phyloP scores from a whole-genome alignment of 2,888 invertebrate genomes.

The Standfussiana lucernea region DNA sequence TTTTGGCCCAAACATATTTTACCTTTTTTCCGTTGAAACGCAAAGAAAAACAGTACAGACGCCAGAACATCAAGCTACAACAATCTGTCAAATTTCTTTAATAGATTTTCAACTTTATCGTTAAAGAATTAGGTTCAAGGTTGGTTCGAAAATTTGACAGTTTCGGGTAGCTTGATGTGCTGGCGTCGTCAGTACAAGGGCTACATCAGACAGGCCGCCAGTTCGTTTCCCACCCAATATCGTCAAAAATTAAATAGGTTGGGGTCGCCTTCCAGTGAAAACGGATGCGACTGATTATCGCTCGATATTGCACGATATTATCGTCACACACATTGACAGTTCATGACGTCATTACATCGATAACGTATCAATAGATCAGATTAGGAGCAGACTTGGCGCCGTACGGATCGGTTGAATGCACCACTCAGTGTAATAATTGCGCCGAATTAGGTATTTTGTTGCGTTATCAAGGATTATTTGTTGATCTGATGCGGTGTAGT shows the following conservation, averaged over 20 bases:
- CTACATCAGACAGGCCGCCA: background rate
- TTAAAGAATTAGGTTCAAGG: no score
- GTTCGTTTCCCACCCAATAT: background rate
- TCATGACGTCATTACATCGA: slow-evolving; percentile 79
- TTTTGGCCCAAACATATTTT: background rate
- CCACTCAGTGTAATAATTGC: slow-evolving; percentile 27
- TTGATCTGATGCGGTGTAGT: slow-evolving; percentile 6
- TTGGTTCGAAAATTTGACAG: no score
- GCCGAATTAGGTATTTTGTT: slow-evolving; percentile 33
- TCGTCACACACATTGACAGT: slow-evolving; percentile 65
- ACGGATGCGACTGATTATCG: slow-evolving; percentile 29
- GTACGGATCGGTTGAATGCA: slow-evolving; percentile 39
- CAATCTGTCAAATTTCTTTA: no score
- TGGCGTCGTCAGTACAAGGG: no score
- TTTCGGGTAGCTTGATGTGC: no score
- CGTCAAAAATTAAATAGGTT: background rate
- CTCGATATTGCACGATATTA: slow-evolving; percentile 50
- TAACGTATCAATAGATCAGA: slow-evolving; percentile 77
- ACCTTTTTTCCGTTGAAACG: background rate
- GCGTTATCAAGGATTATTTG: slow-evolving; percentile 31
- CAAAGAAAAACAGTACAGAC: background rate
- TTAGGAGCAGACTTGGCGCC: slow-evolving; percentile 81
- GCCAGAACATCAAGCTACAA: no score
- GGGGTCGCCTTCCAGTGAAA: slow-evolving; percentile 19
- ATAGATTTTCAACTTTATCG: no score